Conservation (phyloP, 2,113 vertebrate species). For the Solenodon paradoxus region DNA sequence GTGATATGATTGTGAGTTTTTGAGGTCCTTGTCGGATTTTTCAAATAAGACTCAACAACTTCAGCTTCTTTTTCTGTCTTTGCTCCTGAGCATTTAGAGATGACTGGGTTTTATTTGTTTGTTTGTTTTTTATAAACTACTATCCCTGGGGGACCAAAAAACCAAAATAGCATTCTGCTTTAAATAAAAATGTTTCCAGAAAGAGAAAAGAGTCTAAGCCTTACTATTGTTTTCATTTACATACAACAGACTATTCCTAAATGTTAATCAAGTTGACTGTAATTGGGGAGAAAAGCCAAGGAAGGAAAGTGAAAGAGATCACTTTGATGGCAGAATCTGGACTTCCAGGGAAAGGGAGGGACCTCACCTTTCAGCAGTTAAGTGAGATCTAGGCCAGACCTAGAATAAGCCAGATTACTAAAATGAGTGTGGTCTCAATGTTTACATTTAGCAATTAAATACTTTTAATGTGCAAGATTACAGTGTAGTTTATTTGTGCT, state of each 20-base stretch:
- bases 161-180: not conserved
- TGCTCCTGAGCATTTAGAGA: slow-evolving; percentile 5
- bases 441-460: slow-evolving; percentile 27
- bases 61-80: not conserved
- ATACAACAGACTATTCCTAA: not conserved
- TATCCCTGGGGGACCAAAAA: not conserved
- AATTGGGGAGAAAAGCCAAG: not conserved
- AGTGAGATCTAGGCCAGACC: not conserved
- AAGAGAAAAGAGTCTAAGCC: not conserved
- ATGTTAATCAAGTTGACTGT: not conserved
- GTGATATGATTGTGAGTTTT: too few relatives aligned
- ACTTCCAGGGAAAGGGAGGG: not conserved
- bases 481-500: slow-evolving; percentile 8
- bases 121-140: not conserved
- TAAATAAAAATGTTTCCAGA: not conserved
- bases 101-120: slow-evolving; percentile 21
- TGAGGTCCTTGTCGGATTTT: not conserved
- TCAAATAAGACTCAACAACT: not conserved
- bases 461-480: not conserved
- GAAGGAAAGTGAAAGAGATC: not conserved
- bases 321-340: not conserved
- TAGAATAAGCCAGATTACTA: not conserved
- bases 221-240: slow-evolving; percentile 27
- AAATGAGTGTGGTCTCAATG: not conserved
- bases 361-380: not conserved